Conservation (phyloP, 2,888 invertebrate genomes). For the Poecilobothrus nobilitatus region DNA sequence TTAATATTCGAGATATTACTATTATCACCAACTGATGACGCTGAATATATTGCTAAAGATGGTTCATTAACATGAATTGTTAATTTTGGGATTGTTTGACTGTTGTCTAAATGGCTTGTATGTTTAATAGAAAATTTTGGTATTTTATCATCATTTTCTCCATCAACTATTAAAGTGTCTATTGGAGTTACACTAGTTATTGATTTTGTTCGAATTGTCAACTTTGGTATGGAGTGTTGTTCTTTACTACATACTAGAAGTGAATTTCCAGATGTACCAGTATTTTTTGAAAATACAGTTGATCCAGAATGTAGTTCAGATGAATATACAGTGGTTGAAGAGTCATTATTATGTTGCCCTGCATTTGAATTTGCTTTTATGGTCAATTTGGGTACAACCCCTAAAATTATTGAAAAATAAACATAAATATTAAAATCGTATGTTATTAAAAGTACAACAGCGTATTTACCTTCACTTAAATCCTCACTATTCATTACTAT, state of each 20-base stretch:
- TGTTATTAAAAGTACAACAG: too few relatives aligned
- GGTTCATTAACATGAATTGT: slow-evolving; percentile 45
- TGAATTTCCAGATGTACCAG: slow-evolving; percentile 2
- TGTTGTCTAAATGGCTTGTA: slow-evolving; percentile 15
- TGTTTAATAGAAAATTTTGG: slow-evolving; percentile 28
- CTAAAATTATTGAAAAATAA: neutral
- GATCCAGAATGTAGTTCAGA: neutral
- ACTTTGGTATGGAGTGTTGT: slow-evolving; percentile 20
- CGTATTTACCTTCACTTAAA: neutral
- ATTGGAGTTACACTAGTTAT: slow-evolving; percentile 13
- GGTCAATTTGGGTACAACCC: slow-evolving; percentile 32
- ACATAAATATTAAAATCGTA: neutral
- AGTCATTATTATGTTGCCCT: neutral
- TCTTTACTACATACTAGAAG: neutral
- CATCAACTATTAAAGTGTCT: neutral
- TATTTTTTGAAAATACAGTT: neutral
- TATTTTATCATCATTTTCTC: slow-evolving; percentile 14
- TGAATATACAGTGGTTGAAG: neutral
- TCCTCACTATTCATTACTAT: slow-evolving; percentile 18
- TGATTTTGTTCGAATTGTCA: slow-evolving; percentile 22
- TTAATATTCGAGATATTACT: slow-evolving; percentile 19
- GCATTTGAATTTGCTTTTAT: slow-evolving; percentile 14
- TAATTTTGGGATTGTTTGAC: slow-evolving; percentile 43
- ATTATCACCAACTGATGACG: slow-evolving; percentile 21
- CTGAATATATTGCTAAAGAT: slow-evolving; percentile 14